Base-by-base conservation (phyloP, 2,888 invertebrate species). In the Nymphalis c-album region DNA sequence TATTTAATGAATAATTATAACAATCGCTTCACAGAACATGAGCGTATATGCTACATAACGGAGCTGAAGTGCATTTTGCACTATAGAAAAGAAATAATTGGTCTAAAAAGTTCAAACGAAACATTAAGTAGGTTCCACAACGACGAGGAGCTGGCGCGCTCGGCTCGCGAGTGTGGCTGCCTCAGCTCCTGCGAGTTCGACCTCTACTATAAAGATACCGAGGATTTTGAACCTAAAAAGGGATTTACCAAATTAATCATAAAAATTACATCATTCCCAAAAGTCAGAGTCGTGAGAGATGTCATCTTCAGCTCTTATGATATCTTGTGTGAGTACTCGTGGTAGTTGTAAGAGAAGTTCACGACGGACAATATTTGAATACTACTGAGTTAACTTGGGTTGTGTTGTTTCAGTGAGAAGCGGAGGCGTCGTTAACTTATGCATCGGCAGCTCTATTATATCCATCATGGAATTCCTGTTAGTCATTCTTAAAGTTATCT, bases 221-320 rank as follows among this genome's bases (percentile, higher is more conserved):
- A 87, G 51, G 78, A 77, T 1, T 84, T 83, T 65, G 22, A 77
- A 10, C 76, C 79, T 1, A 77, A 84, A 66, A 61, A 73, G 2
- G 71, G 75, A 1, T 72, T 82, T 57, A 87, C 83, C 53, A 75
- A 78, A 66, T 68, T 92, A n/a, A 84, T 82, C 71, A 79, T 91
- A 18, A 94, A 94, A 55, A 91, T 96, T 53, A 93, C 93, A 48
- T 93, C 94, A 55, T 96, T 95, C 81, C 96, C 96, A 0, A 94
- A 94, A 85, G 94, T 95, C 82, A 91, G 95, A 75, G 85, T 95
- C 57, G 93, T 94, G 69, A 91, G 95, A 57, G 95, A 95, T 76
- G 93, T 95, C 1, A 92, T 96, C 60, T 96, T 96, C 80, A 95
- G 95, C 71, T 94, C 95, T 75, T 93, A 94, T 6, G 96, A 96